phyloP scores from a whole-genome alignment of 1,140 invertebrate species.

The Drosophila varians region DNA sequence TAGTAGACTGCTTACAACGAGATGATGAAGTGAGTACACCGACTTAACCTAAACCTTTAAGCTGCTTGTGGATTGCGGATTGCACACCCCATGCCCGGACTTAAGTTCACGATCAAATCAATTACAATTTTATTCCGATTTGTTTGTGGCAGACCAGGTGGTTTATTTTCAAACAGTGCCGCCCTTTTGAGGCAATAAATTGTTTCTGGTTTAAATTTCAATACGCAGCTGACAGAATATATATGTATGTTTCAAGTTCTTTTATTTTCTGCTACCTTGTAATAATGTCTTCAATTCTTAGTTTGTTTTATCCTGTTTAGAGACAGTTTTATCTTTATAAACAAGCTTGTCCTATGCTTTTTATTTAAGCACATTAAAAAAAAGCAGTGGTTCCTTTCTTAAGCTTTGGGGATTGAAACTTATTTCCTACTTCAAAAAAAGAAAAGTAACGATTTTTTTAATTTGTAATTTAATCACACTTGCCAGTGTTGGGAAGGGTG shows the following conservation, averaged over 20 bases:
- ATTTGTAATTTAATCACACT: not conserved
- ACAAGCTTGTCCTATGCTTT: too few species aligned
- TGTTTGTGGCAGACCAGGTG: slow-evolving; percentile 52
- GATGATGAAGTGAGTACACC: slow-evolving; percentile 60
- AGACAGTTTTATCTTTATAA: too few species aligned
- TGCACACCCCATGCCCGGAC: slow-evolving; percentile 32
- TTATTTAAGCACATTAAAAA: too few species aligned
- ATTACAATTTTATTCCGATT: slow-evolving; percentile 34
- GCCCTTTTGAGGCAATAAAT: slow-evolving; percentile 18
- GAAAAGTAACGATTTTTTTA: not conserved
- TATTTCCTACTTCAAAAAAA: not conserved
- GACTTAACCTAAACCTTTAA: slow-evolving; percentile 30
- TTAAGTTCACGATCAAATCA: slow-evolving; percentile 77
- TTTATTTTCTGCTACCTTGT: not conserved
- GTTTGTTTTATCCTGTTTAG: too few species aligned
- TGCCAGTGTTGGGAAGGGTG: slow-evolving; percentile 31
- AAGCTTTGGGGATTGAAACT: too few species aligned
- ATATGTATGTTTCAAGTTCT: not conserved
- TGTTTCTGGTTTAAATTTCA: not conserved
- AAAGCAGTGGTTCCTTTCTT: too few species aligned
- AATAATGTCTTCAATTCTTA: not conserved
- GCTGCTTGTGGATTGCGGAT: slow-evolving; percentile 17
- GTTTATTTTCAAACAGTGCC: slow-evolving; percentile 31
- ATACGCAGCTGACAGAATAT: not conserved
- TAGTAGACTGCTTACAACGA: slow-evolving; percentile 19